These are phyloP conservation scores for Rhamphomyia laevipes DNA, from an alignment of 2,888 invertebrate genomes.

Conservation along the genomic window DNA sequence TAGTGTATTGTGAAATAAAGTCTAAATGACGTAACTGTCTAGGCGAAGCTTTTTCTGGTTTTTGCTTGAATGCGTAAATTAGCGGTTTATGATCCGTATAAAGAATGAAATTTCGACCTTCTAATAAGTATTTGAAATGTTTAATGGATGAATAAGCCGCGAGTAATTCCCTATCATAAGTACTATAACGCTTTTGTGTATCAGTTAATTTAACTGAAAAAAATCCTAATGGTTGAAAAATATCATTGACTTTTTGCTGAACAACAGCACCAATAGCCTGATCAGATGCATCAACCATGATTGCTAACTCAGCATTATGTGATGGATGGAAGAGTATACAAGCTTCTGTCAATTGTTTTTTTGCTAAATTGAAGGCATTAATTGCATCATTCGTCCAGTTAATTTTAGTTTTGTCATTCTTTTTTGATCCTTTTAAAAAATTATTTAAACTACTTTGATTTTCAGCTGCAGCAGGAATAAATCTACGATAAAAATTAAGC, in stretches of 20 bases:
- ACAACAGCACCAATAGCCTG: not conserved
- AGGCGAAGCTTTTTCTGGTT: constrained; percentile 1
- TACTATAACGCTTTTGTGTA: not conserved
- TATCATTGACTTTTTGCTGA: not conserved
- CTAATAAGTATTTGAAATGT: not conserved
- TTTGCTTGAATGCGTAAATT: not conserved
- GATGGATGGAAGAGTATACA: not conserved
- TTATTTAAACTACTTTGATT: constrained; percentile 7
- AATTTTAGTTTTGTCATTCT: constrained; percentile 6
- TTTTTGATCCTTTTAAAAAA: constrained; percentile 2
- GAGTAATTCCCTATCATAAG: not conserved
- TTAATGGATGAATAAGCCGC: not conserved
- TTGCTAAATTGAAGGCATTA: not conserved
- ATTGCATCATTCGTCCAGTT: constrained; percentile 3
- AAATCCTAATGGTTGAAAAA: not conserved
- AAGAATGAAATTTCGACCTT: not conserved
- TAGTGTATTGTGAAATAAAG: constrained; percentile 3
- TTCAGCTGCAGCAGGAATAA: constrained; percentile 15
- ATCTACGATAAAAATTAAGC: no score
- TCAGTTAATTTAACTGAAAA: not conserved
- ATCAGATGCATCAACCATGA: constrained; percentile 2
- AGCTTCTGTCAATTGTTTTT: not conserved
- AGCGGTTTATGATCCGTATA: not conserved
- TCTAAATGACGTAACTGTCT: constrained; percentile 3
- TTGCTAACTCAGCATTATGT: constrained; percentile 1